Evolutionary conservation across 2,113 vertebrate genomes (phyloP).

Genomic region (Platichthys flesus): DNA sequence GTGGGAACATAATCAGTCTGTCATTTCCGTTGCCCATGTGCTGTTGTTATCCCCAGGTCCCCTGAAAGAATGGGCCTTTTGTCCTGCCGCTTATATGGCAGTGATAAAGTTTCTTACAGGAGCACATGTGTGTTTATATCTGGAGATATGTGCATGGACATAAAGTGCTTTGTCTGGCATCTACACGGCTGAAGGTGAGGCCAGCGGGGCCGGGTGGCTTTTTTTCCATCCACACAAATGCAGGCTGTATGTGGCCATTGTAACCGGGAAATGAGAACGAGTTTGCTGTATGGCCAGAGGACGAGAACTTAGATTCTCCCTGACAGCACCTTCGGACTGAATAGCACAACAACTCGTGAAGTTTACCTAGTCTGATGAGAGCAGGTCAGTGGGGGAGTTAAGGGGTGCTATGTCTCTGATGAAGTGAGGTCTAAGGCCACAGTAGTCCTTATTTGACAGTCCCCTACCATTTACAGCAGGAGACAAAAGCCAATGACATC

Average conservation of each 20-base stretch:
- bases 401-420: conserved; percentile 68
- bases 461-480: conserved; percentile 56
- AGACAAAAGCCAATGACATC: conserved; percentile 74
- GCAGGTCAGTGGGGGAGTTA: conserved; percentile 40
- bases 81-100: conserved; percentile 87
- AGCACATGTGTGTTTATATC: conserved; percentile 93
- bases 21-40: conserved; percentile 93
- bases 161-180: conserved; percentile 89
- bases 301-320: conserved; percentile 63
- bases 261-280: conserved; percentile 75
- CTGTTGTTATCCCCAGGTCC: conserved; percentile 87
- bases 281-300: conserved; percentile 61
- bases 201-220: conserved; percentile 29
- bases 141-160: conserved; percentile 89
- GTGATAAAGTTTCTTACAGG: conserved; percentile 93
- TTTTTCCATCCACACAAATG: conserved; percentile 63
- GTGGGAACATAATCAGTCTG: conserved; percentile 96
- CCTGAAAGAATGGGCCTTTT: conserved; percentile 93
- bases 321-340: conserved; percentile 49
- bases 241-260: conserved; percentile 55
- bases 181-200: conserved; percentile 80
- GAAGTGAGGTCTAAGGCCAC: conserved; percentile 79
- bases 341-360: conserved; percentile 51
- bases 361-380: conserved; percentile 39
- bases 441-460: conserved; percentile 60